Evolutionary conservation across 2,888 invertebrate genomes (phyloP).

Genomic region (Amaurobius ferox): DNA sequence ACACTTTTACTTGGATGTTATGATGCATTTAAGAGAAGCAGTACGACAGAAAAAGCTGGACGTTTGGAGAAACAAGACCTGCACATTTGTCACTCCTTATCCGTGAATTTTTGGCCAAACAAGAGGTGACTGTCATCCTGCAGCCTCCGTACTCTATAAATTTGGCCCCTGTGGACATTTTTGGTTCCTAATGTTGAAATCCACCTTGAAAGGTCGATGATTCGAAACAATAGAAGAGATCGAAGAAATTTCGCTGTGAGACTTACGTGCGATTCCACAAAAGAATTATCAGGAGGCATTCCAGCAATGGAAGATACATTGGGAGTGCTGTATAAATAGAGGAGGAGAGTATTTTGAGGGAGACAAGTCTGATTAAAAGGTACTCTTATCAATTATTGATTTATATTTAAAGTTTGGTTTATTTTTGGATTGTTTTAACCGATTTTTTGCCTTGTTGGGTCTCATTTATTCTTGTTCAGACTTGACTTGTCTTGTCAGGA

Average conservation of each 20-base stretch:
- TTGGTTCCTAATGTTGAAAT: background rate
- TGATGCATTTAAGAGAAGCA: background rate
- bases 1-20: background rate
- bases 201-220: background rate
- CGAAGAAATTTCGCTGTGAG: background rate
- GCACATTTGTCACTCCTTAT: no score
- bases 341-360: background rate
- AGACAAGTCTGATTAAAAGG: no score
- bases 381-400: background rate
- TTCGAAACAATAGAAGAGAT: background rate
- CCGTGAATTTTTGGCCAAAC: background rate
- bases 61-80: background rate
- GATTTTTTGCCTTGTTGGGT: no score
- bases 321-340: background rate
- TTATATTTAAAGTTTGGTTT: background rate
- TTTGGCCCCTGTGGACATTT: background rate
- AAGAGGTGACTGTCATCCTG: background rate
- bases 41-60: background rate
- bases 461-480: no score
- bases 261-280: background rate
- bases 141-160: background rate
- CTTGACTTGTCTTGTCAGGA: no score
- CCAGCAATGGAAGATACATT: background rate
- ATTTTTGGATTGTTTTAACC: no score
- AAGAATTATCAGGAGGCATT: background rate